Evolutionary conservation across 1,140 invertebrate genomes (phyloP).

Genomic region (Leucophenga varia): DNA sequence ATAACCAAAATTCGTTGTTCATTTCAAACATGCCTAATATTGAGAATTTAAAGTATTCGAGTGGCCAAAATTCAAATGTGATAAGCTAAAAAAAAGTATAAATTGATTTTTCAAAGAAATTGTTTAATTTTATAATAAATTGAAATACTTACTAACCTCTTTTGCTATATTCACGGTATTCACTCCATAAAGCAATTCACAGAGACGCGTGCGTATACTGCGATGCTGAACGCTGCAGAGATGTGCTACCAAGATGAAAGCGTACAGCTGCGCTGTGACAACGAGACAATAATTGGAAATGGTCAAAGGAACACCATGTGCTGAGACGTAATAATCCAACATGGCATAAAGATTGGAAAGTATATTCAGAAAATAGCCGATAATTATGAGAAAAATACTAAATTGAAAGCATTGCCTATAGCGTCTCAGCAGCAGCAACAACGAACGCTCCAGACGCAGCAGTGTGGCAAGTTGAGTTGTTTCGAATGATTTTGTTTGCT

Average conservation of each 20-base stretch:
- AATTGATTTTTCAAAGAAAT: too few species aligned
- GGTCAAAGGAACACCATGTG: slow-evolving; percentile 34
- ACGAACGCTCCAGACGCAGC: slow-evolving; percentile 6
- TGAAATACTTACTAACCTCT: too few species aligned
- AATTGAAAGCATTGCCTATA: slow-evolving; percentile 23
- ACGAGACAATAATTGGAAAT: slow-evolving; percentile 44
- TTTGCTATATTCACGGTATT: too few species aligned
- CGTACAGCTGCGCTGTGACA: slow-evolving; percentile 32
- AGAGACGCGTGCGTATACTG: slow-evolving; percentile 11
- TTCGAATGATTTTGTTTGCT: neutral
- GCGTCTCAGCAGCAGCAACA: slow-evolving; percentile 12
- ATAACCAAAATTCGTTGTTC: slow-evolving; percentile 39
- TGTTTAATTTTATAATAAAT: too few species aligned
- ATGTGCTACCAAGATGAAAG: slow-evolving; percentile 30
- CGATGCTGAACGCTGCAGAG: slow-evolving; percentile 27
- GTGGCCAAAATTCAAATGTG: slow-evolving; percentile 4
- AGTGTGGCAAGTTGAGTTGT: neutral
- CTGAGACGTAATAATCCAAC: slow-evolving; percentile 39
- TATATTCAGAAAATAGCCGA: slow-evolving; percentile 38
- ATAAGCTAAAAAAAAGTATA: too few species aligned
- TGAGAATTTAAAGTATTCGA: slow-evolving; percentile 15
- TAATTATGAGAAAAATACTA: slow-evolving; percentile 34
- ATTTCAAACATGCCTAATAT: slow-evolving; percentile 36
- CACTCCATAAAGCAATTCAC: slow-evolving; percentile 21
- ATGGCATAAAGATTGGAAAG: slow-evolving; percentile 47